Base-by-base conservation (phyloP, 2,797 vertebrate genomes). In the Decapterus maruadsi region DNA sequence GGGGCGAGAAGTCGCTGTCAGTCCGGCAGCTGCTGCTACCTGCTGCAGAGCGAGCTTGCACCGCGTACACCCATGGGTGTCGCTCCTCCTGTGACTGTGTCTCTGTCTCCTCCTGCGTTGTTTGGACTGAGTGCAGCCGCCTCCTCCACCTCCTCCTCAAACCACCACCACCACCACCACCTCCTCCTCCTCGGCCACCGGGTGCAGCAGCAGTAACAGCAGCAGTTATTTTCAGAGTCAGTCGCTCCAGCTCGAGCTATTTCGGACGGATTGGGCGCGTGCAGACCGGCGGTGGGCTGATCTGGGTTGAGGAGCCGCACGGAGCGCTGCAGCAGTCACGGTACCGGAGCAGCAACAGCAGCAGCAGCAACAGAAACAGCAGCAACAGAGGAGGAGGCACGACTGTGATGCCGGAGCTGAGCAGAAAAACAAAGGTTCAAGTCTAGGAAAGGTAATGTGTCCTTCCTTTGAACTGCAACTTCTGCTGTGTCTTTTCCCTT, bases 371-470 rank as follows among this genome's bases (percentile, higher is more conserved):
- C 36, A 68, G 26, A 26, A 26, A 11, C 40, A 42, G 40, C 40
- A 42, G 10, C 40, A 42, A 11, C 40, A 43, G 68, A 26, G 29
- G 57, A 34, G 68, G 51, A 83, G 73, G 66, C 75, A 4, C 83
- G 65, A 63, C 79, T 82, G 92, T 79, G 81, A 92, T 91, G 91
- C 85, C 79, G 51, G 38, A 78, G 56, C 87, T 74, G 88, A 8
- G 4, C 70, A 61, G 60, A 70, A 87, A 82, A 88, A 81, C 84
- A 88, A 84, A 87, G 89, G 20, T 88, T 73, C 54, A 75, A 88
- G 83, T 75, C 72, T 34, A 77, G 26, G 13, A 80, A 85, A 93
- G 90, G 89, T 93, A 91, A 90, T 48, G 0, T 64, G n/a, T 55
- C 22, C 11, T 3, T 2, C 6, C 43, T 42, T 38, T 58, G 4